Base-by-base conservation (phyloP, 2,888 invertebrate species). In the Trypoxylon attenuatum region DNA sequence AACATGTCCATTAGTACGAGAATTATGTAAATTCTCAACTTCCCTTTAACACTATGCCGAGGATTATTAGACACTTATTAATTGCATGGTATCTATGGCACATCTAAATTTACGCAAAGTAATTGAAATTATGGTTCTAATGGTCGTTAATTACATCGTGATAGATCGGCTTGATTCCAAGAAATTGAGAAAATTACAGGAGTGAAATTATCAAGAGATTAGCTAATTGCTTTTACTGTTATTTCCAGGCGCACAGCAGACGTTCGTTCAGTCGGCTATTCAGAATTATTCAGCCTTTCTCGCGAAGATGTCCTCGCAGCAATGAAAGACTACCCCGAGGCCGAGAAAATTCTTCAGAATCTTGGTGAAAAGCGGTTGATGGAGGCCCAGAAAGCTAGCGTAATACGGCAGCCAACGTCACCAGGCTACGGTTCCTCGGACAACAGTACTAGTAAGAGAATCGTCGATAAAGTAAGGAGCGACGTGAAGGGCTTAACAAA, bases 271-370 rank as follows among this genome's bases (percentile, higher is more conserved):
- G 97, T 98, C 1, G 98, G 98, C 0, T 98, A 98, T 82, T 96
- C 97, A 0, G 98, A 98, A 87, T 89, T 98, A 18, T 98, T 98
- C 86, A 97, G 97, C 22, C 88, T 98, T 18, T 97, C 97, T 0
- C 90, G 97, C 2, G 97, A 98, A 88, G 98, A 98, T 83, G 97
- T 98, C 0, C 88, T 98, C 22, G 93, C 94, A 0, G 98, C 98
- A 0, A 96, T 98, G 94, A 97, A 97, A 85, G 98, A 98, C 86
- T 98, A 98, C 82, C 98, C 98, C 0, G 97, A 98, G 87, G 98
- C 98, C 0, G 96, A 97, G 87, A 96, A 96, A 73, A 96, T 96
- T 71, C 89, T 96, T n/a, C 96, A 96, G 84, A 95, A 94, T 6
- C 89, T 96, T 22, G 96, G 96, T 3, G 89, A 95, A 42, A 96